Base-by-base conservation (phyloP, 2,113 vertebrate genomes). In the Corythornis vintsioides region DNA sequence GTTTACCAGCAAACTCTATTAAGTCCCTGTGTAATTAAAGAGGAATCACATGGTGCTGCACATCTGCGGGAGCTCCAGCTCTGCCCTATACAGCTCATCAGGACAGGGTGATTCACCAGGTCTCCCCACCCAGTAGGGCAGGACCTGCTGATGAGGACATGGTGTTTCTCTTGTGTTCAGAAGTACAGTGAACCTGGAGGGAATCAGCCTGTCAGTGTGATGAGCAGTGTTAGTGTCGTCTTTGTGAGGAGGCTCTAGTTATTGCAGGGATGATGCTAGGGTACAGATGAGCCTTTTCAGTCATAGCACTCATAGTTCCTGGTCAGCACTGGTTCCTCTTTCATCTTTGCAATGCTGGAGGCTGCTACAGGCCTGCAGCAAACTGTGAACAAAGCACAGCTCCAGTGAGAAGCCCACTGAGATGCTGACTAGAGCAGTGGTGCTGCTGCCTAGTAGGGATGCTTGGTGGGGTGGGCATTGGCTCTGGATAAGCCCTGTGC, bases 1-100 rank as follows among this genome's bases (percentile, higher is more conserved):
- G 95, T 96, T 96, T 97, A 96, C 90, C 56, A 95, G 95, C 85
- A 95, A 95, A 94, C 94, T 83, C 92, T 76, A 28, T 92, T 92
- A 95, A 91, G 91, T 69, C 18, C 56, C 78, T 19, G 47, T 93
- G 92, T 96, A 96, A 96, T 96, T 96, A 95, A 91, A 74, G 76
- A 94, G 91, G 63, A 73, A 53, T 93, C 86, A 72, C 48, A 21
- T 65, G 76, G 83, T 71, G 64, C 64, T 82, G 38, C 9, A 5
- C 59, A 24, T 52, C 76, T 8, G 64, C 0, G 9, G 61, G n/a
- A 83, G 84, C 83, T 43, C 5, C 66, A 53, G 76, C 75, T 50
- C 83, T 74, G 57, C 76, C 69, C 40, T 12, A 57, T 67, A 20
- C 42, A 33, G 70, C 77, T 88, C 60, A 25, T 42, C 11, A 50